Percentiles rank a stretch among this genome's conserved stretches.
Evolutionary conservation across 30 jellyfish, hydroid and myxozoan species (phyloP).

Genomic region (Chironex yamaguchii): DNA sequence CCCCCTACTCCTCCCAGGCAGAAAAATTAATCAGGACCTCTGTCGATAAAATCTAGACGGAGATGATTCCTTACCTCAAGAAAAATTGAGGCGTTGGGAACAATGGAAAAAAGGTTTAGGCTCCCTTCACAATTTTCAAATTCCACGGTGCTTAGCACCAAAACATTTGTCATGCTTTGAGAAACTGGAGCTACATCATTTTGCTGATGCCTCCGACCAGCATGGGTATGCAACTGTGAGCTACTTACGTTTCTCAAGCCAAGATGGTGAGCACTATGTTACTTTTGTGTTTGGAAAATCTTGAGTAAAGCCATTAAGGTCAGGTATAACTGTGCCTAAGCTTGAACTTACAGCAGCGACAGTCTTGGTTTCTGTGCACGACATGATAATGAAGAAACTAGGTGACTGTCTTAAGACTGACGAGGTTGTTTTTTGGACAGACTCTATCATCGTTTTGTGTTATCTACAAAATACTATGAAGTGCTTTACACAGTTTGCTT

Average conservation of each 20-base stretch:
- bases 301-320: conserved; percentile 36
- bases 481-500: conserved; percentile 36
- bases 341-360: conserved; percentile 59
- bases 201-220: conserved; percentile 50
- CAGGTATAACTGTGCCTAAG: conserved; percentile 48
- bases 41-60: conserved; percentile 36
- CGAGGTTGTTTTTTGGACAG: conserved; percentile 59
- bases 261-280: conserved; percentile 21
- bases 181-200: conserved; percentile 26
- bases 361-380: conserved; percentile 7
- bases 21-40: conserved; percentile 45
- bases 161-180: neutral
- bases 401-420: neutral
- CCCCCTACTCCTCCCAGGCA: conserved; percentile 42
- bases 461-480: conserved; percentile 27
- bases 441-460: conserved; percentile 55
- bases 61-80: conserved; percentile 36
- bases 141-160: conserved; percentile 18
- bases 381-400: conserved; percentile 23
- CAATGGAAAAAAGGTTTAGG: conserved; percentile 42
- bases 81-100: conserved; percentile 1
- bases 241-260: neutral
- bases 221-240: conserved; percentile 31
- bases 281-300: conserved; percentile 60
- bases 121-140: neutral